phyloP scores from a whole-genome alignment of 2,113 vertebrate species.

The Felis chaus region DNA sequence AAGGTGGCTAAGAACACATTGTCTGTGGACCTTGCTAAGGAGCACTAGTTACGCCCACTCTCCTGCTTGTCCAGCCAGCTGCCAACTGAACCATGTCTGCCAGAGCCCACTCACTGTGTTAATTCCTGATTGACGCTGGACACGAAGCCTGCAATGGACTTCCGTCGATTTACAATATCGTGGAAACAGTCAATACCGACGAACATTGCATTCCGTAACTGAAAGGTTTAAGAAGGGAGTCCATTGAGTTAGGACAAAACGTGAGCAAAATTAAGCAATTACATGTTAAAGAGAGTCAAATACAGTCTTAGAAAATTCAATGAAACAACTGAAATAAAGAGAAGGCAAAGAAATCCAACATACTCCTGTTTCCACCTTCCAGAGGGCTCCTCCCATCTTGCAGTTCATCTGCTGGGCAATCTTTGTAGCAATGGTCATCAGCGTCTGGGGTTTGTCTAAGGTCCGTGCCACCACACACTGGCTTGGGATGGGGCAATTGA shows the following conservation, averaged over 20 bases:
- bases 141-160: constrained; percentile 92
- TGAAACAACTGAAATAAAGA: background rate
- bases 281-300: background rate
- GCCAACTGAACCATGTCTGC: too few relatives aligned
- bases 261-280: background rate
- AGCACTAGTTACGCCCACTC: background rate
- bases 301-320: background rate
- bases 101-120: constrained; percentile 85
- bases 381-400: constrained; percentile 95
- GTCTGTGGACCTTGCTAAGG: background rate
- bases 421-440: constrained; percentile 90
- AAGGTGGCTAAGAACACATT: background rate
- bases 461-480: constrained; percentile 92
- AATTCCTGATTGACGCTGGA: constrained; percentile 90
- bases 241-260: background rate
- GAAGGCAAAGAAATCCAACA: constrained; percentile 54
- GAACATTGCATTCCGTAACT: constrained; percentile 93
- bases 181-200: constrained; percentile 96
- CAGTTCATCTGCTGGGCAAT: constrained; percentile 93
- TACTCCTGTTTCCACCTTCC: constrained; percentile 92
- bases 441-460: constrained; percentile 83
- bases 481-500: constrained; percentile 91
- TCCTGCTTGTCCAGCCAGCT: background rate
- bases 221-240: constrained; percentile 25
- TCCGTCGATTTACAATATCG: constrained; percentile 83